Conservation (phyloP, 2,888 invertebrate species). For the Andrena camellia region DNA sequence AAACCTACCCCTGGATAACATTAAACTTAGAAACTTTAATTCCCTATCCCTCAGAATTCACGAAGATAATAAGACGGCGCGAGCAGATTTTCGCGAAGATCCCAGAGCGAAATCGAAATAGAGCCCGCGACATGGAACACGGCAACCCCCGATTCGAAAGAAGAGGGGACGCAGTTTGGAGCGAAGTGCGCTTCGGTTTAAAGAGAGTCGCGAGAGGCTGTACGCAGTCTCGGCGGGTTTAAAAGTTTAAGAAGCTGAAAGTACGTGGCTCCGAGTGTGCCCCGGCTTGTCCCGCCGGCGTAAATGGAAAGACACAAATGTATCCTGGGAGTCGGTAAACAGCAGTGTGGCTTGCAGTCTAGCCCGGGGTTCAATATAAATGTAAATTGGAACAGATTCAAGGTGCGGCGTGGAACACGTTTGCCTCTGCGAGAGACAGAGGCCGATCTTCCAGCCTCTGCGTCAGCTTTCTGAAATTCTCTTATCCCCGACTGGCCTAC, state of each 20-base stretch:
- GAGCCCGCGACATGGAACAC: background rate
- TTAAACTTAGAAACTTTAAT: background rate
- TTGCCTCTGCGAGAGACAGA: conserved; percentile 51
- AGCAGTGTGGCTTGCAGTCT: conserved; percentile 72
- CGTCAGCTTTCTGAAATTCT: conserved; percentile 57
- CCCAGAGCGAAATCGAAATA: conserved; percentile 14
- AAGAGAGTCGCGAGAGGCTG: conserved; percentile 48
- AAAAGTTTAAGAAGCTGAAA: conserved; percentile 71
- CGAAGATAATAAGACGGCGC: background rate
- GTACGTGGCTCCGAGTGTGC: conserved; percentile 43
- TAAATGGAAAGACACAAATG: conserved; percentile 80
- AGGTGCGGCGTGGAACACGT: conserved; percentile 75
- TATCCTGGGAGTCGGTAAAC: conserved; percentile 78
- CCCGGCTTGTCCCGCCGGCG: conserved; percentile 59
- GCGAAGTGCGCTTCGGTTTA: conserved; percentile 34
- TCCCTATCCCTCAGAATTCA: background rate
- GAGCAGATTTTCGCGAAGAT: background rate
- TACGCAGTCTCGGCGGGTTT: conserved; percentile 64
- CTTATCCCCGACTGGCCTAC: conserved; percentile 53
- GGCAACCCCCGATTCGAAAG: conserved; percentile 25
- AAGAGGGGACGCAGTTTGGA: background rate
- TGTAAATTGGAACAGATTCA: conserved; percentile 84
- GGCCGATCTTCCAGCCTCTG: conserved; percentile 49
- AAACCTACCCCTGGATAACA: background rate
- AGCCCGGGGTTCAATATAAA: conserved; percentile 84